Conservation (phyloP, 2,888 invertebrate genomes). For the Glomeris marginata region DNA sequence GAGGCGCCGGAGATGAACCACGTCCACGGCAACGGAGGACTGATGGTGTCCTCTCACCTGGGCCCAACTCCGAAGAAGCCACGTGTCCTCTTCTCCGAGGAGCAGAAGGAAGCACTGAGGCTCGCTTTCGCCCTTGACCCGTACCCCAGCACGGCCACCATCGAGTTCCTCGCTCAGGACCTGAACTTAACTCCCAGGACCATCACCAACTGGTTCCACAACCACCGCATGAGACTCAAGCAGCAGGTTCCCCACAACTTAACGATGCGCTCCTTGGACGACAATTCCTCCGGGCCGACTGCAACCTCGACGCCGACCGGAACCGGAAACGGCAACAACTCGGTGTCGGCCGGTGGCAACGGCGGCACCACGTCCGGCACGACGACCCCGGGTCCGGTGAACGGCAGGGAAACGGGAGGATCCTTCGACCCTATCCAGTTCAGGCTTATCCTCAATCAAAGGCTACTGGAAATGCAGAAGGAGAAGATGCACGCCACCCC, state of each 20-base stretch:
- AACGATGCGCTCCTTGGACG: constrained; percentile 5
- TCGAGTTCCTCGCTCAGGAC: constrained; percentile 86
- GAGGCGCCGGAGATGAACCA: constrained; percentile 24
- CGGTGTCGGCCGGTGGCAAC: constrained; percentile 36
- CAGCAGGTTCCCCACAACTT: constrained; percentile 40
- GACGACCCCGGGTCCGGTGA: constrained; percentile 13
- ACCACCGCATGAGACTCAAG: constrained; percentile 95
- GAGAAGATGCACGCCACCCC: constrained; percentile 32
- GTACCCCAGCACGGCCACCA: constrained; percentile 90
- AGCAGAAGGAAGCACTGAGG: constrained; percentile 91
- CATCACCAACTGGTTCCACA: constrained; percentile 99
- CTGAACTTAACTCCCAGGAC: constrained; percentile 83
- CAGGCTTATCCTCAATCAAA: constrained; percentile 70
- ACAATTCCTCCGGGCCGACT: constrained; percentile 6
- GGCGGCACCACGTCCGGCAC: constrained; percentile 32
- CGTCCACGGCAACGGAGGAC: constrained; percentile 52
- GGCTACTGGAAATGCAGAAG: constrained; percentile 71
- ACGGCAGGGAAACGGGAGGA: constrained; percentile 19
- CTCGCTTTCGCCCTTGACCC: constrained; percentile 91
- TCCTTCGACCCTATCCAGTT: constrained; percentile 81
- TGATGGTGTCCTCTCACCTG: constrained; percentile 11
- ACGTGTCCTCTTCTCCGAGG: constrained; percentile 90
- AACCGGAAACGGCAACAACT: neutral
- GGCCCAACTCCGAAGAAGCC: constrained; percentile 70
- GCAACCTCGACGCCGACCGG: constrained; percentile 6